Percentiles rank a stretch among this genome's conserved stretches.
These are phyloP conservation scores for Andrena haemorrhoa DNA, from an alignment of 2,888 invertebrate species.

Conservation along the genomic window DNA sequence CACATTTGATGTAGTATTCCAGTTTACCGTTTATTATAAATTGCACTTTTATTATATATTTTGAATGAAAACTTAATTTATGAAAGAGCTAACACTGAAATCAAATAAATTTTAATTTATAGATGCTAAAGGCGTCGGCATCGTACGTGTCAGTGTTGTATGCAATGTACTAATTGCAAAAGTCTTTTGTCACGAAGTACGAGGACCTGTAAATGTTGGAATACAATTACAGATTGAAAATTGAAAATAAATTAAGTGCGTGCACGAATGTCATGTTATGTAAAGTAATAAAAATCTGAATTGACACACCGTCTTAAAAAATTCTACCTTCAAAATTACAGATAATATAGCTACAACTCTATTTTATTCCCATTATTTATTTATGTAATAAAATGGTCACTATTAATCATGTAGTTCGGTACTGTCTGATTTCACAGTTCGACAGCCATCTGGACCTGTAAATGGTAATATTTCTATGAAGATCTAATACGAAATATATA, in stretches of 20 bases:
- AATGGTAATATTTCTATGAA: too few relatives aligned
- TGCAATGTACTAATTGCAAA: constrained; percentile 54
- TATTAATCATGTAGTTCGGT: too few relatives aligned
- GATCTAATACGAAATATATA: too few relatives aligned
- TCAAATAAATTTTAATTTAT: constrained; percentile 24
- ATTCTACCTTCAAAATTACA: not conserved
- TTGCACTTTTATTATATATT: not conserved
- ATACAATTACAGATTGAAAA: not conserved
- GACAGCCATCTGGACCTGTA: too few relatives aligned
- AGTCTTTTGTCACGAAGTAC: not conserved
- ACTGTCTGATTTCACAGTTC: too few relatives aligned
- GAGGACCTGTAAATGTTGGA: not conserved
- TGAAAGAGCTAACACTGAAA: not conserved
- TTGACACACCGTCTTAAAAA: not conserved
- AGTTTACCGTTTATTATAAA: not conserved
- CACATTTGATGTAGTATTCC: too few relatives aligned
- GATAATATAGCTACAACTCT: not conserved
- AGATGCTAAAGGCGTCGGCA: constrained; percentile 68
- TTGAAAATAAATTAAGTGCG: not conserved
- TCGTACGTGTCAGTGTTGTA: constrained; percentile 70
- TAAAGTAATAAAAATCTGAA: constrained; percentile 6
- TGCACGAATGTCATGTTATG: constrained; percentile 4
- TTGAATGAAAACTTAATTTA: not conserved
- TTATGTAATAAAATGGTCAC: not conserved
- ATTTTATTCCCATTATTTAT: not conserved